These are phyloP conservation scores for Camponotus vicinus DNA, from an alignment of 1,140 invertebrate species.

Conservation along the genomic window DNA sequence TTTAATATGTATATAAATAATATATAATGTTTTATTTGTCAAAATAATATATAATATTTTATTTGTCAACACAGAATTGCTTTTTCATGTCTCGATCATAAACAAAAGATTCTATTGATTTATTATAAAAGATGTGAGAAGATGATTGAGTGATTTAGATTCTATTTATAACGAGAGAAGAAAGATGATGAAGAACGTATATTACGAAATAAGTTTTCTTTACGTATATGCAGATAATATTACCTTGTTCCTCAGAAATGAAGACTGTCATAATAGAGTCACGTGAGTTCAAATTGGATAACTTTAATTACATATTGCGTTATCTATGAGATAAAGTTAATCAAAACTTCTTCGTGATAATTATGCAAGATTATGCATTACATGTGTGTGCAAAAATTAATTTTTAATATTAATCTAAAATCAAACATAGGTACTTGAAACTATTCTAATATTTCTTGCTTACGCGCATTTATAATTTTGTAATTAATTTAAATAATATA, in stretches of 20 bases:
- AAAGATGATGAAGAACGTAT: slow-evolving; percentile 1
- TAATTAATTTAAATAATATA: background rate
- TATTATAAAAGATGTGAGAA: background rate
- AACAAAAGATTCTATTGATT: slow-evolving; percentile 19
- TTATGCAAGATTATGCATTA: slow-evolving; percentile 37
- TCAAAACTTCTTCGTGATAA: slow-evolving; percentile 47
- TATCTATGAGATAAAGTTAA: slow-evolving; percentile 45
- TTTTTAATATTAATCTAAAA: slow-evolving; percentile 11
- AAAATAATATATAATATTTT: background rate
- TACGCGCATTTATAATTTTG: background rate
- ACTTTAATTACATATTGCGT: slow-evolving; percentile 54
- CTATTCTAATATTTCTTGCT: too few species aligned
- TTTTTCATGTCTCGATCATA: background rate
- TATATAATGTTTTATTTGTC: background rate
- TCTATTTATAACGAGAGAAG: background rate
- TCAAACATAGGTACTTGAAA: background rate
- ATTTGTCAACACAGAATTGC: background rate
- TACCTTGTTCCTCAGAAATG: slow-evolving; percentile 38
- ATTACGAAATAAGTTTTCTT: slow-evolving; percentile 41
- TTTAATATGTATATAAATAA: too few species aligned
- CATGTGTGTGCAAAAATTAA: slow-evolving; percentile 14
- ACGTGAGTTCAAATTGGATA: slow-evolving; percentile 49
- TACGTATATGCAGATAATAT: slow-evolving; percentile 30
- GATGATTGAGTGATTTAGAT: background rate
- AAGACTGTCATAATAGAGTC: slow-evolving; percentile 24